Base-by-base conservation (phyloP, 1,140 invertebrate species). In the Drosophila orosa region DNA sequence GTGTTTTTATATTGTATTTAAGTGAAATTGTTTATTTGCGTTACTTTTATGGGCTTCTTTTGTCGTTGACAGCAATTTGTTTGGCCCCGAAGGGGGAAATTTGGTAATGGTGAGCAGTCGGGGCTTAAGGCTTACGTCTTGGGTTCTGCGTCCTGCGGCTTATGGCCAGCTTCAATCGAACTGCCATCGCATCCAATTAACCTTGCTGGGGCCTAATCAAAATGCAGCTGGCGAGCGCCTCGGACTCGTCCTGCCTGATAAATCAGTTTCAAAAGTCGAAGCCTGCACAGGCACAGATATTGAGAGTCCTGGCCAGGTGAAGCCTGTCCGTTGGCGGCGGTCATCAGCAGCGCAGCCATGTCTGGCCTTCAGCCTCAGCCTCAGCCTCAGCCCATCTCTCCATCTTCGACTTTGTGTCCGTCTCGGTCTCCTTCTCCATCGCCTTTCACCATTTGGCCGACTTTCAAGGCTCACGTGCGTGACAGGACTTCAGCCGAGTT, bases 181-280 rank as follows among this genome's bases (percentile, higher is more conserved):
- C 74, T 44, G 47, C 61, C 72, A 67, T 76, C 83, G 76, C 84
- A 77, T 77, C 72, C 75, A 89, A 83, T 89, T 87, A 83, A 83
- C 84, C 82, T 84, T 89, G 84, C 80, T 84, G 79, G 73, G 73
- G 68, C 84, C 84, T 84, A 74, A 87, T 87, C 84, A 89, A 57
- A 84, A 89, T 89, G 84, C 84, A 87, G 57, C 71, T 44, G 61
- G 60, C 56, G 24, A 50, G 48, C 54, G 22, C 13, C 17, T 17
- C 6, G 33, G 27, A 62, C 58, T 31, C 58, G 55, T 40, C 27
- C 40, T 74, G 45, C 61, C 55, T 65, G 66, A 37, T 47, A 69
- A 71, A 71, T 71, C 67, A 71, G 63, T 57, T 71, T 71, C n/a
- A n/a, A n/a, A n/a, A n/a, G n/a, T n/a, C 24, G 25, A 33, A 55